phyloP scores from a whole-genome alignment of 2,797 vertebrate genomes.

The Muscicapa comitata region DNA sequence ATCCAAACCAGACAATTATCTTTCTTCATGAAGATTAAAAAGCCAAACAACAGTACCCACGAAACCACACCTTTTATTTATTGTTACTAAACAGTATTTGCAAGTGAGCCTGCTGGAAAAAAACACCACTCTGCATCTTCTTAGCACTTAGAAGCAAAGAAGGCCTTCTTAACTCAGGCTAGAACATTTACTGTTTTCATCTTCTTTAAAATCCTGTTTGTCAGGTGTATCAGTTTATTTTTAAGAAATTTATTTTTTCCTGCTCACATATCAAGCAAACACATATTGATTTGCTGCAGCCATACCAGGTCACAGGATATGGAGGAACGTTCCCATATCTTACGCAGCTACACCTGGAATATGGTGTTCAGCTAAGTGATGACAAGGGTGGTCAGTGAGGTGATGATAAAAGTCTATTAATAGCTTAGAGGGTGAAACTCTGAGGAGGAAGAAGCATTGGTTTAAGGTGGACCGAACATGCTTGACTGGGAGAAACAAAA shows the following conservation, averaged over 20 bases:
- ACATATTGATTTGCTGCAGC: neutral
- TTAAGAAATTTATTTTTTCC: neutral
- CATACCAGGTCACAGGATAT: neutral
- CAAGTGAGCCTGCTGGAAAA: neutral
- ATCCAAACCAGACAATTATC: neutral
- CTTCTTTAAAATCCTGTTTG: neutral
- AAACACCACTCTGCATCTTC: neutral
- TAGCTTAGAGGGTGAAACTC: constrained; percentile 25
- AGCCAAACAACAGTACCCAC: neutral
- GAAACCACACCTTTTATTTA: neutral
- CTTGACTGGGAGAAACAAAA: neutral
- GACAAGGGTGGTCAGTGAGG: constrained; percentile 36
- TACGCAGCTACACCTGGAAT: constrained; percentile 15
- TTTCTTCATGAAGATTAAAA: neutral
- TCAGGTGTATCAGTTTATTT: neutral
- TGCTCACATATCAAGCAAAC: neutral
- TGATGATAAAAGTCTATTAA: constrained; percentile 59
- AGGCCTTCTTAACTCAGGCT: neutral
- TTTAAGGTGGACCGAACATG: constrained; percentile 43
- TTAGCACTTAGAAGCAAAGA: neutral
- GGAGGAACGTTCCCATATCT: neutral
- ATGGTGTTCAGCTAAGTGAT: constrained; percentile 21
- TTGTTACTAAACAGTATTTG: neutral
- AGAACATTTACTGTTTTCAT: neutral
- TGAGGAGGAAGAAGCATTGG: neutral